Percentiles rank a stretch among this genome's conserved stretches.
Conservation (phyloP, 2,888 invertebrate species). For the Zaprionus obscuricornis region DNA sequence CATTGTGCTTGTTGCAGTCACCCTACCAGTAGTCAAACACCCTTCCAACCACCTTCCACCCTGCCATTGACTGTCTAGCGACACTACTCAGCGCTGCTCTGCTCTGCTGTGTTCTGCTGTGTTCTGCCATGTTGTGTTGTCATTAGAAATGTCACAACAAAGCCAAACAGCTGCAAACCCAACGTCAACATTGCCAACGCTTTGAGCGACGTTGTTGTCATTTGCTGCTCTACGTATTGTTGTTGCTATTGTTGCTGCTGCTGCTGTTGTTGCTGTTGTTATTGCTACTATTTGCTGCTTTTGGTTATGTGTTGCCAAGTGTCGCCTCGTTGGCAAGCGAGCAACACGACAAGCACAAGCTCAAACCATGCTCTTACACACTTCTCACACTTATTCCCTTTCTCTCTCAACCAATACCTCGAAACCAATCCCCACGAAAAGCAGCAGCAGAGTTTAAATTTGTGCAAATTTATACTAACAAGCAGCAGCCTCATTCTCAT, state of each 20-base stretch:
- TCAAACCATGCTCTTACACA: neutral
- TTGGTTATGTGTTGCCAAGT: conserved; percentile 54
- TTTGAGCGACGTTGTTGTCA: conserved; percentile 38
- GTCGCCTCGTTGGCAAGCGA: conserved; percentile 42
- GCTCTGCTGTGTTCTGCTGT: too few relatives aligned
- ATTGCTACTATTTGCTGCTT: conserved; percentile 31
- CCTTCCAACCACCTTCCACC: neutral
- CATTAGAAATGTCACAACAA: conserved; percentile 80
- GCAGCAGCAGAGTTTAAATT: conserved; percentile 41
- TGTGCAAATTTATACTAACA: conserved; percentile 64
- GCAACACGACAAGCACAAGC: conserved; percentile 22
- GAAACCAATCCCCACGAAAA: neutral
- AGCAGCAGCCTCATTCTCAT: conserved; percentile 20
- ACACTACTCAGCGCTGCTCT: too few relatives aligned
- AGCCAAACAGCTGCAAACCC: conserved; percentile 71
- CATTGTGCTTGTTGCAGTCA: too few relatives aligned
- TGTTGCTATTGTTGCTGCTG: conserved; percentile 13
- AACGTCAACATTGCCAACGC: conserved; percentile 60
- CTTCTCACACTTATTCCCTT: neutral
- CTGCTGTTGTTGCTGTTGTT: conserved; percentile 10
- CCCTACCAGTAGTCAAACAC: too few relatives aligned
- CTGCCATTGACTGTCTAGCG: conserved; percentile 2
- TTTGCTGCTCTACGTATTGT: too few relatives aligned
- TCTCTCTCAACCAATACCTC: neutral
- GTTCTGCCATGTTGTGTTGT: conserved; percentile 62